Evolutionary conservation across 2,797 vertebrate genomes (phyloP), one percentile per base, ranked within the genome.

Genomic region (Mus minutoides): DNA sequence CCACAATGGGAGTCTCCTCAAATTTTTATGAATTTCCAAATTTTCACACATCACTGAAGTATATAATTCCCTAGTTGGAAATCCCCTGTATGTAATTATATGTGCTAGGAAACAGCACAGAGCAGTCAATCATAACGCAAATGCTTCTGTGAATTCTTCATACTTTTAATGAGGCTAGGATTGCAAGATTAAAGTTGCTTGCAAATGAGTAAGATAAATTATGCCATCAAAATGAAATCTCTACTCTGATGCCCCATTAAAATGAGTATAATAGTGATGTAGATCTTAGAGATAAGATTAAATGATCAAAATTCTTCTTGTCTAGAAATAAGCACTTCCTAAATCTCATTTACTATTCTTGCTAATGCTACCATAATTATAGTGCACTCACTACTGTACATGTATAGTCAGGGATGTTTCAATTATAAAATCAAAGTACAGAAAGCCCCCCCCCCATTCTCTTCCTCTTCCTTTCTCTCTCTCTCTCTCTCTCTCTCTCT

Each of bases 161-260:
- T 8, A 78, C 29, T 88, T 88, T 71, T 92, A 80, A 80, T 11
- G 37, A 40, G 73, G 86, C 82, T 67, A 29, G 86, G 92, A 75
- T 34, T 84, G 34, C 14, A 73, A 92, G 43, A 80, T 79, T 89
- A 80, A 88, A 95, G 89, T 89, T 71, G 84, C 62, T 91, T 84
- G 37, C 43, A 58, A 87, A 69, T 79, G 37, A 91, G 64, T 94
- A 86, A 83, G 79, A 64, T 92, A 91, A 91, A 91, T 87, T 77
- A 37, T 90, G 40, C 76, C 82, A 71, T 69, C 83, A 80, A 88
- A 76, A 76, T 34, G 52, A 94, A 83, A 73, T 80, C 49, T 77
- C 11, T 16, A 37, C 31, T 22, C 17, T 12, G 60, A 62, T 31
- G 76, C 13, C 62, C 40, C 37, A 31, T 93, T 95, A 92, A 96